Percentiles rank a stretch among this genome's conserved stretches.
phyloP scores from a whole-genome alignment of 1,140 invertebrate genomes.

The Odontomachus brunneus region DNA sequence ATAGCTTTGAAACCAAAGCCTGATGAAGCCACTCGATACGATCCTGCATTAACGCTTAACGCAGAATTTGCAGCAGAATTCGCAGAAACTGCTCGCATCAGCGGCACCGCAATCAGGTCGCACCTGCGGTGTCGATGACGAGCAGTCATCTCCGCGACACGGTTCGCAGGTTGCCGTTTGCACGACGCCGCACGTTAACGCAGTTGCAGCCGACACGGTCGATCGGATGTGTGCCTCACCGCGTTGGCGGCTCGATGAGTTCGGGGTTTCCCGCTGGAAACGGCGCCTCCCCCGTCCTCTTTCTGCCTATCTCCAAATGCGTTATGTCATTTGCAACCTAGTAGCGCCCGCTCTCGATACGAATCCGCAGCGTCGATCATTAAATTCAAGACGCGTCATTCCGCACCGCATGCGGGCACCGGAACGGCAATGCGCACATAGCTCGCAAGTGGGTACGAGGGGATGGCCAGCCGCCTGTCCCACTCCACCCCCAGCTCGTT shows the following conservation, averaged over 20 bases:
- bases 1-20: neutral
- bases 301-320: slow-evolving; percentile 40
- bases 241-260: slow-evolving; percentile 47
- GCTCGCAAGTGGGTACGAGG: slow-evolving; percentile 5
- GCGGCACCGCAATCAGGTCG: slow-evolving; percentile 30
- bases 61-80: neutral
- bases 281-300: too few species aligned
- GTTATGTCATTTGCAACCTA: slow-evolving; percentile 63
- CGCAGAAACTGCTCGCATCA: neutral
- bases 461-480: neutral
- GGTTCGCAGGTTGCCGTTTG: neutral
- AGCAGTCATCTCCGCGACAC: slow-evolving; percentile 33
- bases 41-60: neutral
- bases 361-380: slow-evolving; percentile 44
- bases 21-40: neutral
- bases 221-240: slow-evolving; percentile 4
- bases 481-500: too few species aligned
- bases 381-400: slow-evolving; percentile 69
- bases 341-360: slow-evolving; percentile 49
- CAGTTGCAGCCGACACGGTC: slow-evolving; percentile 41
- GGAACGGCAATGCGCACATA: slow-evolving; percentile 24
- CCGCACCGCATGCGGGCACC: slow-evolving; percentile 61
- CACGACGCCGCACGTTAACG: slow-evolving; percentile 59
- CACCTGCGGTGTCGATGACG: slow-evolving; percentile 41
- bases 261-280: slow-evolving; percentile 45